A percentile compares a stretch with the other conserved stretches of the same genome.
Evolutionary conservation across 2,113 vertebrate species (phyloP).

Genomic region (Burhinus bistriatus): DNA sequence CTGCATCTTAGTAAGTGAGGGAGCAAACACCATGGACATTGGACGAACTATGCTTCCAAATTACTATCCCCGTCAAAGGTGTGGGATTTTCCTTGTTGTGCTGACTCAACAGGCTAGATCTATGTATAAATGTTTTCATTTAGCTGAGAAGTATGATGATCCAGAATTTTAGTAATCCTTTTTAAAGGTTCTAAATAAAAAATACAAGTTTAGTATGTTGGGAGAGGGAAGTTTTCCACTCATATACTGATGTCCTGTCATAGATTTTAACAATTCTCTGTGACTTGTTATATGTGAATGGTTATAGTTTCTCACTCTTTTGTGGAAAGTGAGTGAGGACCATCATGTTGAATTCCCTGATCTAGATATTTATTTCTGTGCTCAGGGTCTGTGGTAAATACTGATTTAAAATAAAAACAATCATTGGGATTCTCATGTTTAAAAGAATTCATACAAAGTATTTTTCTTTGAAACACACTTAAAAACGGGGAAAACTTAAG

Average conservation of each 20-base stretch:
- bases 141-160: not conserved
- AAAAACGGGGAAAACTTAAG: not conserved
- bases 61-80: constrained; percentile 88
- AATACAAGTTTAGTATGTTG: not conserved
- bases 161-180: not conserved
- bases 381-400: not conserved
- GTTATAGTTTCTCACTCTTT: not conserved
- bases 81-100: not conserved
- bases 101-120: not conserved
- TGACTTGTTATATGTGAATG: not conserved
- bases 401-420: not conserved
- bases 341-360: not conserved
- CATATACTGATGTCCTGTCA: not conserved
- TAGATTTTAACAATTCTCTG: not conserved
- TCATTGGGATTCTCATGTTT: not conserved
- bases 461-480: not conserved
- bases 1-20: constrained; percentile 92
- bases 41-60: constrained; percentile 94
- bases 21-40: constrained; percentile 98
- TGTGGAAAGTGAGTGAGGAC: not conserved
- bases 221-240: not conserved
- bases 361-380: not conserved
- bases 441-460: not conserved
- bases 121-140: not conserved
- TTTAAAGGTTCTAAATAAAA: not conserved